A percentile compares a stretch with the other conserved stretches of the same genome.
Conservation (phyloP, 2,888 invertebrate genomes). For the Orthosia gothica region DNA sequence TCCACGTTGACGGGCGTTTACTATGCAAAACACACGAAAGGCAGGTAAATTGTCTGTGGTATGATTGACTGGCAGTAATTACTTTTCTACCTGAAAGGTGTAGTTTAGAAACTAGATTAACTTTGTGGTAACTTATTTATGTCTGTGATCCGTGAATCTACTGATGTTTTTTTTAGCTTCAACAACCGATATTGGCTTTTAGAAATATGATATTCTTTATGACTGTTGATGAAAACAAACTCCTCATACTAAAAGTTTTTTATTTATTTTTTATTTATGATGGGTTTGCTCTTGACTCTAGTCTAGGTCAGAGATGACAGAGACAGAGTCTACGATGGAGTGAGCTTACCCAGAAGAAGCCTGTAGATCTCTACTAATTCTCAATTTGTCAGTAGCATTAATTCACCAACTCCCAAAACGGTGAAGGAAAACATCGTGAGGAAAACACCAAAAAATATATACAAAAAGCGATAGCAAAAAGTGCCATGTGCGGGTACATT, state of each 20-base stretch:
- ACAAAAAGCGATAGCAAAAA: too few relatives aligned
- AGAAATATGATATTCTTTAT: neutral
- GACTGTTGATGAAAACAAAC: too few relatives aligned
- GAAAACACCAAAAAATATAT: too few relatives aligned
- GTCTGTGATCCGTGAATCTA: neutral
- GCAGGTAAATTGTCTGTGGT: constrained; percentile 25
- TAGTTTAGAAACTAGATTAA: neutral
- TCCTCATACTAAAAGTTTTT: too few relatives aligned
- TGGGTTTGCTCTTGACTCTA: too few relatives aligned
- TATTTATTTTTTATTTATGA: too few relatives aligned
- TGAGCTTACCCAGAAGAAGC: too few relatives aligned
- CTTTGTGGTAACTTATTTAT: neutral
- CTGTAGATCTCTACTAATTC: neutral
- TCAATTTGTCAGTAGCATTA: neutral
- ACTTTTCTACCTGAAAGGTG: constrained; percentile 6
- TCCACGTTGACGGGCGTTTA: constrained; percentile 61
- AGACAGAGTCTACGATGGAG: too few relatives aligned
- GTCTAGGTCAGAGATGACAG: too few relatives aligned
- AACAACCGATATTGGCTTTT: neutral
- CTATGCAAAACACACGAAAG: constrained; percentile 58
- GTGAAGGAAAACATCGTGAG: too few relatives aligned
- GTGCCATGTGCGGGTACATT: too few relatives aligned
- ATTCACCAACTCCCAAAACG: too few relatives aligned
- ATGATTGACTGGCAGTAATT: constrained; percentile 49
- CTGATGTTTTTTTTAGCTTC: neutral